A percentile compares a stretch with the other conserved stretches of the same genome.
Evolutionary conservation across 2,113 vertebrate species (phyloP).

Genomic region (Pachycephala philippinensis): DNA sequence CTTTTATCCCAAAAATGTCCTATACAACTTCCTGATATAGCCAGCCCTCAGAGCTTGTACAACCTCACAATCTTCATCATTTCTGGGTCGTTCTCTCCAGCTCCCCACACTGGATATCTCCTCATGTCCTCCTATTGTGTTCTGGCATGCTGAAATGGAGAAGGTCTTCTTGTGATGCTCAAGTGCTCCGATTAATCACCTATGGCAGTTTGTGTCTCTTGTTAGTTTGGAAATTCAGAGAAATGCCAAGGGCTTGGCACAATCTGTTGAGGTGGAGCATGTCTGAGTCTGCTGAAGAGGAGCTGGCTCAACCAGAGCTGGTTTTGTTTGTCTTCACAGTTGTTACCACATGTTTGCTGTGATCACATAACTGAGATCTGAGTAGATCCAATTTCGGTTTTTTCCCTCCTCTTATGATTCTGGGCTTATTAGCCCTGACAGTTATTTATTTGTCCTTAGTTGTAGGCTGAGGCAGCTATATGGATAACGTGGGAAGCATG

Average conservation of each 20-base stretch:
- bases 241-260: not conserved
- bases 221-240: not conserved
- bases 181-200: not conserved
- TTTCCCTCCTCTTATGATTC: not conserved
- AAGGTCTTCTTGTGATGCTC: not conserved
- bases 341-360: not conserved
- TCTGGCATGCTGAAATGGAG: not conserved
- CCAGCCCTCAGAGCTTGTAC: not conserved
- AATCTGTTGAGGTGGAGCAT: not conserved
- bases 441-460: conserved; percentile 38
- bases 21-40: not conserved
- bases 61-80: not conserved
- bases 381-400: not conserved
- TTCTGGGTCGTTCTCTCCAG: not conserved
- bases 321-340: conserved; percentile 5
- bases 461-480: conserved; percentile 13
- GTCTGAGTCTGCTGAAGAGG: not conserved
- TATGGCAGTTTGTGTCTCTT: not conserved
- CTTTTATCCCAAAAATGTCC: not conserved
- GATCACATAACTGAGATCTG: not conserved
- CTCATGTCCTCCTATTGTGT: not conserved
- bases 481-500: conserved; percentile 45
- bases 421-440: conserved; percentile 1
- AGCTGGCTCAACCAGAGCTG: not conserved
- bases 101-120: not conserved